phyloP scores from a whole-genome alignment of 2,797 vertebrate genomes.

The Ceryle rudis region DNA sequence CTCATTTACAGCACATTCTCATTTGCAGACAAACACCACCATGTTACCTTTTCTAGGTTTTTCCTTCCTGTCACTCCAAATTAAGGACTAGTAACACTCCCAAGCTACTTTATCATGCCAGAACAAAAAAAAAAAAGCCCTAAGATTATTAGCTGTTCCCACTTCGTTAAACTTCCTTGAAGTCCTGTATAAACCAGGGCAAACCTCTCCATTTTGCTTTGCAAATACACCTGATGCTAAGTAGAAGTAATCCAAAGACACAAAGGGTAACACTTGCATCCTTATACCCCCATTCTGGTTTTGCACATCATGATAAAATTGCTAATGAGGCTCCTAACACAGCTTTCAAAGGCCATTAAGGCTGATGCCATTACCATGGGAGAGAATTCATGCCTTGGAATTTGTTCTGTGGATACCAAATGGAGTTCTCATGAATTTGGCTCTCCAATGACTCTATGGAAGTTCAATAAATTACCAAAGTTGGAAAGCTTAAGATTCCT shows the following conservation, averaged over 20 bases:
- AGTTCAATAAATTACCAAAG: not conserved
- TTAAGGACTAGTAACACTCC: not conserved
- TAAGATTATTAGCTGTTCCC: not conserved
- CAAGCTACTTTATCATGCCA: not conserved
- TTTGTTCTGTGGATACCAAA: not conserved
- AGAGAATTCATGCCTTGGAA: not conserved
- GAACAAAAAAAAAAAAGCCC: not conserved
- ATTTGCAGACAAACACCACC: not conserved
- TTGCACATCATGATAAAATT: not conserved
- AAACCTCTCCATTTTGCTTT: not conserved
- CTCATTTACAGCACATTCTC: not conserved
- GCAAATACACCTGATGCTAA: not conserved
- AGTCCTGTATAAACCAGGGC: not conserved
- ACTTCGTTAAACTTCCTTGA: not conserved
- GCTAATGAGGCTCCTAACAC: not conserved
- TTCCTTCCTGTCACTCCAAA: not conserved
- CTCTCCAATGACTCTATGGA: rapidly evolving
- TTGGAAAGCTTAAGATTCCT: not conserved
- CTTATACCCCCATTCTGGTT: not conserved
- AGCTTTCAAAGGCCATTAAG: not conserved
- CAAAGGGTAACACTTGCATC: not conserved
- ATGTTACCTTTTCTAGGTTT: not conserved
- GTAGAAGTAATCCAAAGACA: not conserved
- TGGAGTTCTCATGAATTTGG: rapidly evolving
- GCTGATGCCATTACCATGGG: not conserved